Evolutionary conservation across 1,140 invertebrate genomes (phyloP).

Genomic region (Trinorchestia longiramus): DNA sequence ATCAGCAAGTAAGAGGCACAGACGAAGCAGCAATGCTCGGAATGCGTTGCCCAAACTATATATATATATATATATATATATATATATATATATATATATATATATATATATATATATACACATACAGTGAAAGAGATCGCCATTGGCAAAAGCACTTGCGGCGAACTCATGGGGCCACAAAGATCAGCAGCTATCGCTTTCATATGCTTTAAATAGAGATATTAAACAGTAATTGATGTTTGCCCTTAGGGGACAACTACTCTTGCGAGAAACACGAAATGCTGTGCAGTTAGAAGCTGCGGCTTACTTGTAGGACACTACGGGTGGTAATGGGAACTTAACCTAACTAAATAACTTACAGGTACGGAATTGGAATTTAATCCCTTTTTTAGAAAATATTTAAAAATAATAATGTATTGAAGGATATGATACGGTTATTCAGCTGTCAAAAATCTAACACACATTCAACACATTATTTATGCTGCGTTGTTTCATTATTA

Average conservation of each 20-base stretch:
- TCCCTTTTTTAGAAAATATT: neutral
- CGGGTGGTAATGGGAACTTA: too few relatives aligned
- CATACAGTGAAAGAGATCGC: neutral
- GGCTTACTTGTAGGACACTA: neutral
- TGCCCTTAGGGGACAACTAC: neutral
- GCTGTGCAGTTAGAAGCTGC: neutral
- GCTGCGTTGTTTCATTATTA: neutral
- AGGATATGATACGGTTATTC: neutral
- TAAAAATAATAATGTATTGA: neutral
- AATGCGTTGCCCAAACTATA: conserved; percentile 1
- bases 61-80: neutral
- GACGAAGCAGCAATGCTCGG: neutral
- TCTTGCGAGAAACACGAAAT: neutral
- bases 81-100: neutral
- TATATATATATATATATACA: neutral
- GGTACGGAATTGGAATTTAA: too few relatives aligned
- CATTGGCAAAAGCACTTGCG: neutral
- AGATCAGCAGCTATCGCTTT: neutral
- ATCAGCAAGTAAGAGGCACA: neutral
- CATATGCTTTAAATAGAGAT: neutral
- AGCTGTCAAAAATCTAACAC: neutral
- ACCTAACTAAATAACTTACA: too few relatives aligned
- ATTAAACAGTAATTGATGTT: neutral
- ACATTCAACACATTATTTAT: neutral
- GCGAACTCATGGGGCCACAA: neutral